phyloP scores from a whole-genome alignment of 2,888 invertebrate genomes.

The Clivina fossor region DNA sequence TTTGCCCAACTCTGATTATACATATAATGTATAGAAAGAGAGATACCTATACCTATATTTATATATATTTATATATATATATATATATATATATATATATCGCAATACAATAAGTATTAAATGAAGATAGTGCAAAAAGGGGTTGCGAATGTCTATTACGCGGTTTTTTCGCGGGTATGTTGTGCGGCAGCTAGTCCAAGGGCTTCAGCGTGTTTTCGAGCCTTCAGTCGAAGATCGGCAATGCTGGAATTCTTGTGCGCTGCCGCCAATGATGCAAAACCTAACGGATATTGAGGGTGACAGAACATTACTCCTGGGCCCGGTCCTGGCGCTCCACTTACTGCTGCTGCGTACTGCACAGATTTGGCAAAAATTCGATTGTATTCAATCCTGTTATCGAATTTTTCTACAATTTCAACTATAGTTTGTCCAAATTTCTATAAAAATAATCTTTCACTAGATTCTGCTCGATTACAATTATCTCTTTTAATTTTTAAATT shows the following conservation, averaged over 20 bases:
- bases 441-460: too few relatives aligned
- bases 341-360: conserved; percentile 60
- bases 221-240: conserved; percentile 90
- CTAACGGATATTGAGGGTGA: conserved; percentile 69
- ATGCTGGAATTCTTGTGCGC: conserved; percentile 89
- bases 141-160: conserved; percentile 25
- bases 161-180: conserved; percentile 40
- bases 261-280: conserved; percentile 79
- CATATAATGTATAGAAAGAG: neutral
- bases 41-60: neutral
- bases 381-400: too few relatives aligned
- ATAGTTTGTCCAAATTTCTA: neutral
- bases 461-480: too few relatives aligned
- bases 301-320: conserved; percentile 62
- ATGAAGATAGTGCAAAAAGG: conserved; percentile 2
- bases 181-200: conserved; percentile 62
- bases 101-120: neutral
- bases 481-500: too few relatives aligned
- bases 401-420: conserved; percentile 14
- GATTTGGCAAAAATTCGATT: too few relatives aligned
- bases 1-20: too few relatives aligned
- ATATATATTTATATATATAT: neutral
- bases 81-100: neutral
- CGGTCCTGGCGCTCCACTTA: conserved; percentile 52
- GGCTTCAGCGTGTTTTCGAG: conserved; percentile 89